These are phyloP conservation scores for Lycopodina hypogea DNA, from an alignment of 37 sponge, comb jelly and placozoan species.

Conservation along the genomic window DNA sequence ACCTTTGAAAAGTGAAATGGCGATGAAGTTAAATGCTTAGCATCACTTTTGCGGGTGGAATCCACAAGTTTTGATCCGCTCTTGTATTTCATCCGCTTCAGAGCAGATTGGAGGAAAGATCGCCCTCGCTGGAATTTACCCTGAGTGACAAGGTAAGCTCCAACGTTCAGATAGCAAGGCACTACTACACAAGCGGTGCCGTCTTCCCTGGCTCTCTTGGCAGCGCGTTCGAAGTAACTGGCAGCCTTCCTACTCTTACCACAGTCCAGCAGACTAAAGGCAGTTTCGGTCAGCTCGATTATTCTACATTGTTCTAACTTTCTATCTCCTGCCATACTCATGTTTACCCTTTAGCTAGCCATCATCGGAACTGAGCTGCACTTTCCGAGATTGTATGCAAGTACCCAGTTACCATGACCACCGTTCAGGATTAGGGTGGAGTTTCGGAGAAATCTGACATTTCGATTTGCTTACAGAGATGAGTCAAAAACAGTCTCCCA, in stretches of 20 bases:
- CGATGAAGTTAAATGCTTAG: background rate
- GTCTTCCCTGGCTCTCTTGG: slow-evolving; percentile 9
- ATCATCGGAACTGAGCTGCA: no score
- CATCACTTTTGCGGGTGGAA: background rate
- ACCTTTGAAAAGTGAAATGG: background rate
- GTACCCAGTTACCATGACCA: background rate
- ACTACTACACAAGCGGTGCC: slow-evolving; percentile 12
- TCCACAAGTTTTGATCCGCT: background rate
- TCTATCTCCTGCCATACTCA: background rate
- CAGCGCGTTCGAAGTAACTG: slow-evolving; percentile 50
- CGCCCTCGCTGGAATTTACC: slow-evolving; percentile 48
- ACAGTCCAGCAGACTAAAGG: slow-evolving; percentile 30
- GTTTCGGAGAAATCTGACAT: no score
- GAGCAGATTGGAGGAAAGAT: slow-evolving; percentile 39
- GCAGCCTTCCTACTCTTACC: slow-evolving; percentile 54
- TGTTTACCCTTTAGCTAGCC: no score
- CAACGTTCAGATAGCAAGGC: slow-evolving; percentile 61
- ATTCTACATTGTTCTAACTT: background rate
- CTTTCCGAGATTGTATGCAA: no score
- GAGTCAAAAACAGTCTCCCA: slow-evolving; percentile 84
- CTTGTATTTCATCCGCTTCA: background rate
- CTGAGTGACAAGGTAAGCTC: slow-evolving; percentile 58
- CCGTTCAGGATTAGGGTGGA: no score
- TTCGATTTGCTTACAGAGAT: background rate
- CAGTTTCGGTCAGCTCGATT: slow-evolving; percentile 34